Evolutionary conservation across 2,888 invertebrate species (phyloP).

Genomic region (Piscicola geometra): DNA sequence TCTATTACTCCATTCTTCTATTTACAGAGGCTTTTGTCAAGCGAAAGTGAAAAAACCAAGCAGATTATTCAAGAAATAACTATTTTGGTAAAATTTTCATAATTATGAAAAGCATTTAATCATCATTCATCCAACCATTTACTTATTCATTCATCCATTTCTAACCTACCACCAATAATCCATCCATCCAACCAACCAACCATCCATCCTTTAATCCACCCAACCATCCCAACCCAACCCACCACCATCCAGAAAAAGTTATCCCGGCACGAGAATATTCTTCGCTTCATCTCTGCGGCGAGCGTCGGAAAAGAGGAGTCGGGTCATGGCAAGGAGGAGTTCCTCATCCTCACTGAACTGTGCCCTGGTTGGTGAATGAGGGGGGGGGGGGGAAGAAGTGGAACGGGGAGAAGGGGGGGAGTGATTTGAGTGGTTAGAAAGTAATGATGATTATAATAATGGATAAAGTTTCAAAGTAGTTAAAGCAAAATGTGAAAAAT

Average conservation of each 20-base stretch:
- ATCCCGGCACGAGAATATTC: constrained; percentile 84
- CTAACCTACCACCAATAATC: background rate
- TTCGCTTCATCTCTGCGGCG: constrained; percentile 78
- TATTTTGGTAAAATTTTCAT: constrained; percentile 49
- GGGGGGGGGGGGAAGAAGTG: no score
- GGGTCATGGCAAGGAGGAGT: constrained; percentile 78
- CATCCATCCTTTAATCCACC: no score
- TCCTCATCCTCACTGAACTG: constrained; percentile 82
- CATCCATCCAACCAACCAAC: no score
- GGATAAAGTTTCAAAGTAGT: no score
- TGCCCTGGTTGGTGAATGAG: constrained; percentile 74
- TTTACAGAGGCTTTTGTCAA: constrained; percentile 57
- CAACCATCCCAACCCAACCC: background rate
- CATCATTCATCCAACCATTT: no score
- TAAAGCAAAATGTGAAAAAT: no score
- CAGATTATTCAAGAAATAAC: constrained; percentile 57
- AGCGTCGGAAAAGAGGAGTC: constrained; percentile 75
- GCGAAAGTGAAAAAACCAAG: constrained; percentile 56
- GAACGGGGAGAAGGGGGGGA: no score
- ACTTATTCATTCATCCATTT: no score
- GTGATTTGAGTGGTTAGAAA: no score
- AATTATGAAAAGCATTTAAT: background rate
- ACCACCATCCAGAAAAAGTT: constrained; percentile 66
- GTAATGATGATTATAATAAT: no score
- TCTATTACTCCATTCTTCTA: no score